Evolutionary conservation across 2,888 invertebrate species (phyloP).

Genomic region (Hirtodrosophila cameraria): DNA sequence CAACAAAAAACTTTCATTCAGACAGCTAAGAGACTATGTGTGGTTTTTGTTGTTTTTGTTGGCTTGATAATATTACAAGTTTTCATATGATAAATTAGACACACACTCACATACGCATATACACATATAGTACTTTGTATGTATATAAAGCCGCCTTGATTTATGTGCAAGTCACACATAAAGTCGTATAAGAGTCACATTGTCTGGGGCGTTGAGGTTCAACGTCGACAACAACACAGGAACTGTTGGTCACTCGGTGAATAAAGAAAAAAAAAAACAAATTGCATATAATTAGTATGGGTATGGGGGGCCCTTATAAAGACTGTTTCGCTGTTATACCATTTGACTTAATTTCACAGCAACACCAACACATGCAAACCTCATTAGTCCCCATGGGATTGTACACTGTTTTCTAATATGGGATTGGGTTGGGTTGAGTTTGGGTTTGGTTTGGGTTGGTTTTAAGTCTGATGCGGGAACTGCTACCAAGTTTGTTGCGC

Average conservation of each 20-base stretch:
- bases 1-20: slow-evolving; percentile 48
- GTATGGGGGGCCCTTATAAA: slow-evolving; percentile 44
- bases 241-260: slow-evolving; percentile 57
- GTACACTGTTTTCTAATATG: slow-evolving; percentile 29
- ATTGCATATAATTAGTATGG: slow-evolving; percentile 70
- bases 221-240: slow-evolving; percentile 28
- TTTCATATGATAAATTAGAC: slow-evolving; percentile 48
- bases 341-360: slow-evolving; percentile 40
- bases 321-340: slow-evolving; percentile 25
- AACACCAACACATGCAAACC: slow-evolving; percentile 17
- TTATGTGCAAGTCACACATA: slow-evolving; percentile 24
- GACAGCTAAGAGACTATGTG: slow-evolving; percentile 18
- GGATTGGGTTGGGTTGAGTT: slow-evolving; percentile 4
- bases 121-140: slow-evolving; percentile 3
- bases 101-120: slow-evolving; percentile 6
- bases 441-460: neutral
- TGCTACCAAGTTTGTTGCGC: slow-evolving; percentile 29
- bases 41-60: slow-evolving; percentile 1
- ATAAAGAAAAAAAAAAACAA: no score
- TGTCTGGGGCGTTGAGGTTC: slow-evolving; percentile 44
- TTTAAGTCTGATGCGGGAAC: neutral
- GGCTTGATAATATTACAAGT: slow-evolving; percentile 39
- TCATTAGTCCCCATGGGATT: slow-evolving; percentile 22
- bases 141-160: slow-evolving; percentile 24
- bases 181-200: slow-evolving; percentile 3